Evolutionary conservation across 2,797 vertebrate genomes (phyloP).

Genomic region (Muscicapa comitata): DNA sequence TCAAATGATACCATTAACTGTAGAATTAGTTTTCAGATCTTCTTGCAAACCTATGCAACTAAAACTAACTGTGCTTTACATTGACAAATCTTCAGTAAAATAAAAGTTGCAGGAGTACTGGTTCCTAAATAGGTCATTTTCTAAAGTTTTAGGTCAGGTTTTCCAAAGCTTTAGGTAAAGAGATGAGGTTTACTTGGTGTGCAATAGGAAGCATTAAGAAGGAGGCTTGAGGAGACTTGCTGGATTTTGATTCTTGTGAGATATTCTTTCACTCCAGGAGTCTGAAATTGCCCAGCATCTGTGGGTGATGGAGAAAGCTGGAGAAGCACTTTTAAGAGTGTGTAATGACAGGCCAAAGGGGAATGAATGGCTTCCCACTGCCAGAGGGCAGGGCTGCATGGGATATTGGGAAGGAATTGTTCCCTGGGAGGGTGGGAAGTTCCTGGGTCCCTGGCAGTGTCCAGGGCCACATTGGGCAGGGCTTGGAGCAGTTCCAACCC

Average conservation of each 20-base stretch:
- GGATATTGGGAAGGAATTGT: not conserved
- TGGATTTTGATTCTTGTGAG: not conserved
- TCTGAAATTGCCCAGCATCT: not conserved
- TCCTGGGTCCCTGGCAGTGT: not conserved
- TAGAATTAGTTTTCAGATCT: not conserved
- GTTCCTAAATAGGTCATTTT: not conserved
- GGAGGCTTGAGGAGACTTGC: not conserved
- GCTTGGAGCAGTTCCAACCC: not conserved
- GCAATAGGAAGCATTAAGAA: not conserved
- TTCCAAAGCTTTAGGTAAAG: not conserved
- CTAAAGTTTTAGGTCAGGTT: not conserved
- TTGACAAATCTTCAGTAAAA: not conserved
- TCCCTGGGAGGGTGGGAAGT: not conserved
- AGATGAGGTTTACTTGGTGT: not conserved
- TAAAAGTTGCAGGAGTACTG: not conserved
- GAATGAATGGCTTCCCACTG: not conserved
- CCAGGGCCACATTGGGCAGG: not conserved
- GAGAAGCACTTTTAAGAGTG: not conserved
- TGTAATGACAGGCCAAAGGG: not conserved
- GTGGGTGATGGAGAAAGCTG: not conserved
- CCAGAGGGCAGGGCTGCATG: rapidly evolving
- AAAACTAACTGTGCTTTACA: not conserved
- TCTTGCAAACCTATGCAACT: not conserved
- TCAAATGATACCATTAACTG: not conserved
- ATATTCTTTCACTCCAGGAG: not conserved